Conservation (phyloP, 2,888 invertebrate species). For the Hypomecis punctinalis region DNA sequence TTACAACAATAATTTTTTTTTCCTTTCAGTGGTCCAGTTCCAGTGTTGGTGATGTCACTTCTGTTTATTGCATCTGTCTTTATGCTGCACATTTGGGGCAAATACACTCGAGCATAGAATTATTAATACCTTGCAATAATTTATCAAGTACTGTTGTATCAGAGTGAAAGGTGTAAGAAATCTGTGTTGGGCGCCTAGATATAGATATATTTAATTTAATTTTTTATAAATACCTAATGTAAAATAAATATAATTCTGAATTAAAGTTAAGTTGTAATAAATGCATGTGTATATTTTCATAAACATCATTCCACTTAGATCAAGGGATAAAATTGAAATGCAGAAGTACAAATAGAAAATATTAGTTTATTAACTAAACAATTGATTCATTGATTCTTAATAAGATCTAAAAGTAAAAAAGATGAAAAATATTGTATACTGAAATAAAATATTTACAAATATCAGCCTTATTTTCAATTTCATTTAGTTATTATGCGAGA, state of each 20-base stretch:
- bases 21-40: slow-evolving; percentile 97
- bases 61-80: slow-evolving; percentile 99
- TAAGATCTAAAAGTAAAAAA: slow-evolving; percentile 47
- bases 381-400: slow-evolving; percentile 27
- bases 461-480: slow-evolving; percentile 75
- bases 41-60: slow-evolving; percentile 99
- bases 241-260: slow-evolving; percentile 64
- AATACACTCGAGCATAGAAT: slow-evolving; percentile 92
- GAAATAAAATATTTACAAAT: slow-evolving; percentile 69
- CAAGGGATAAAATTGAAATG: neutral
- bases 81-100: slow-evolving; percentile 99
- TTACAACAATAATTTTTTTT: slow-evolving; percentile 32
- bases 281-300: slow-evolving; percentile 33
- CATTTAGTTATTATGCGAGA: slow-evolving; percentile 42
- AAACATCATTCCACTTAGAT: neutral
- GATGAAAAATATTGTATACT: slow-evolving; percentile 47
- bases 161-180: slow-evolving; percentile 54
- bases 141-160: slow-evolving; percentile 43
- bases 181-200: slow-evolving; percentile 32
- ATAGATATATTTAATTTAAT: slow-evolving; percentile 46
- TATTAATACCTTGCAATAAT: slow-evolving; percentile 31
- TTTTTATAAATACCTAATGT: slow-evolving; percentile 55
- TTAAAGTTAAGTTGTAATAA: slow-evolving; percentile 58
- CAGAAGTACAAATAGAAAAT: slow-evolving; percentile 29
- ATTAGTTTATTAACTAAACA: slow-evolving; percentile 34